Percentiles rank a stretch among this genome's conserved stretches.
These are phyloP conservation scores for Bicyclus anynana DNA, from an alignment of 1,140 invertebrate genomes.

Conservation along the genomic window DNA sequence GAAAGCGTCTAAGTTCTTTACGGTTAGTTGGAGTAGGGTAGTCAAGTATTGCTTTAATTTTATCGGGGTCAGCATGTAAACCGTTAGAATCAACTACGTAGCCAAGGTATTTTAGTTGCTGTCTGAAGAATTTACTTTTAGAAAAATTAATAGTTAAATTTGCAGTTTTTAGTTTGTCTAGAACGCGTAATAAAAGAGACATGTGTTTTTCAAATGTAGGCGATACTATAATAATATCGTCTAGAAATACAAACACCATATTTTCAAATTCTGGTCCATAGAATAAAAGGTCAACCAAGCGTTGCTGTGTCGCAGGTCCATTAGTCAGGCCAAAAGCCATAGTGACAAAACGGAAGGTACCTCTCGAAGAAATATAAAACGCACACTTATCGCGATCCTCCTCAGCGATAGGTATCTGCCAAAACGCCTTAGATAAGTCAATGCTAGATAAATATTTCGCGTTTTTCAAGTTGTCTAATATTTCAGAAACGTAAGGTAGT, in stretches of 20 bases:
- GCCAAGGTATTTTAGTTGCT: slow-evolving; percentile 9
- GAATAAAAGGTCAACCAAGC: slow-evolving; percentile 43
- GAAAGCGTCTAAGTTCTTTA: too few species aligned
- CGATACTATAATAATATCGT: slow-evolving; percentile 48
- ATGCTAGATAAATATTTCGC: slow-evolving; percentile 21
- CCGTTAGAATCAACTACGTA: slow-evolving; percentile 5
- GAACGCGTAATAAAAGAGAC: slow-evolving; percentile 42
- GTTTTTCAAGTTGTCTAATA: slow-evolving; percentile 32
- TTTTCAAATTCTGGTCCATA: slow-evolving; percentile 22
- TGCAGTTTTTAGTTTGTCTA: slow-evolving; percentile 29
- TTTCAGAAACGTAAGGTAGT: slow-evolving; percentile 30
- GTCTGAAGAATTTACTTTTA: too few species aligned
- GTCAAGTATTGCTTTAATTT: slow-evolving; percentile 15
- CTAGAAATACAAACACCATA: slow-evolving; percentile 40
- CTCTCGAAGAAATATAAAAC: slow-evolving; percentile 20
- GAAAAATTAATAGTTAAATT: too few species aligned
- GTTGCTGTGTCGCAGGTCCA: slow-evolving; percentile 29
- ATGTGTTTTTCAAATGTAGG: slow-evolving; percentile 36
- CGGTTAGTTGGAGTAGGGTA: slow-evolving; percentile 12
- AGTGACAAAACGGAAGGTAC: slow-evolving; percentile 32
- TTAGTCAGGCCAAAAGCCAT: slow-evolving; percentile 42
- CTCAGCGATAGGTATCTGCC: slow-evolving; percentile 41
- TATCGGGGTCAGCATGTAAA: slow-evolving; percentile 1
- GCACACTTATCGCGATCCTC: slow-evolving; percentile 34
- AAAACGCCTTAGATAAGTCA: slow-evolving; percentile 39